phyloP scores from a whole-genome alignment of 2,888 invertebrate genomes.

The Drosophila mercatorum region DNA sequence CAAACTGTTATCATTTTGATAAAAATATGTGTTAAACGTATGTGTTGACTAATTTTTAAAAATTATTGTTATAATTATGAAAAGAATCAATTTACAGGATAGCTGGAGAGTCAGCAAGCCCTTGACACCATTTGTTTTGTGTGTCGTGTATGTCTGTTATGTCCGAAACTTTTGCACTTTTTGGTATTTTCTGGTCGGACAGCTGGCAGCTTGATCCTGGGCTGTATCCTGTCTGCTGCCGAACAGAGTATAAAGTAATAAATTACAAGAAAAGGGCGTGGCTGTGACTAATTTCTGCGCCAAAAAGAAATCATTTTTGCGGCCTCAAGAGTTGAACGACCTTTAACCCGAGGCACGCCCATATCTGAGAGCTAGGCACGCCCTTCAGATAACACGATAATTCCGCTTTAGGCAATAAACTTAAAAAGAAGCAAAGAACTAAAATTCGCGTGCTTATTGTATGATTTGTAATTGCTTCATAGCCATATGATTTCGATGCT shows the following conservation, averaged over 20 bases:
- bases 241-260: conserved; percentile 69
- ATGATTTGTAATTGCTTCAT: background rate
- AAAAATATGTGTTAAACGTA: too few relatives aligned
- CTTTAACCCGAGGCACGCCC: conserved; percentile 29
- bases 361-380: conserved; percentile 21
- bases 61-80: too few relatives aligned
- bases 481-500: background rate
- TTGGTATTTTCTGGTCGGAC: background rate
- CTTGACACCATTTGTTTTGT: background rate
- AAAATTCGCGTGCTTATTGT: conserved; percentile 1
- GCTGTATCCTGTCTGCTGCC: conserved; percentile 33
- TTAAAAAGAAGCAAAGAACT: conserved; percentile 1
- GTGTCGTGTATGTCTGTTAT: conserved; percentile 2
- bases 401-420: conserved; percentile 32
- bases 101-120: background rate
- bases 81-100: conserved; percentile 1
- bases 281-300: conserved; percentile 56
- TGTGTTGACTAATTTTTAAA: too few relatives aligned
- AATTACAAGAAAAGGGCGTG: conserved; percentile 68
- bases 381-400: conserved; percentile 11
- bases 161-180: conserved; percentile 31
- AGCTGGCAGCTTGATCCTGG: conserved; percentile 25
- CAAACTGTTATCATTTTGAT: too few relatives aligned
- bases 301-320: conserved; percentile 23
- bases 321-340: conserved; percentile 31